These are phyloP conservation scores for Habropoda laboriosa DNA, from an alignment of 1,140 invertebrate genomes.

Conservation along the genomic window DNA sequence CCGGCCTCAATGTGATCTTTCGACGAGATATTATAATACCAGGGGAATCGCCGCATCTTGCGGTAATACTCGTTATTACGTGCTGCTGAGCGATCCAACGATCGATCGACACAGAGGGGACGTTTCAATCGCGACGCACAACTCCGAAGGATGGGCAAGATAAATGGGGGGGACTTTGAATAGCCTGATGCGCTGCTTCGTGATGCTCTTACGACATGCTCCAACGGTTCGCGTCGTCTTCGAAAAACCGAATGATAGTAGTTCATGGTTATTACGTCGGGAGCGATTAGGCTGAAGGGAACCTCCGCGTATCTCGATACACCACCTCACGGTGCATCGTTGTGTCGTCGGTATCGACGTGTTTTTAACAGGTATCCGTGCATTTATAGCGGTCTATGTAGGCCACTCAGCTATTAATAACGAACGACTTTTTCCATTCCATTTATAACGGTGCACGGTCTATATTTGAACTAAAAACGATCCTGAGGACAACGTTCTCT, in stretches of 20 bases:
- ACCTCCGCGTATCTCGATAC: neutral
- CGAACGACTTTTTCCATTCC: too few species aligned
- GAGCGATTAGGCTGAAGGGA: constrained; percentile 18
- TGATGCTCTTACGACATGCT: constrained; percentile 9
- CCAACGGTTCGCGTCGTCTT: neutral
- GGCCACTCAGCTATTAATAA: too few species aligned
- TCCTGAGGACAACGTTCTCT: too few species aligned
- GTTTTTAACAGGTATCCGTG: too few species aligned
- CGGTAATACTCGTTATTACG: constrained; percentile 72
- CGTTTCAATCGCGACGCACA: constrained; percentile 68
- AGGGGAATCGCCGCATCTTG: constrained; percentile 61
- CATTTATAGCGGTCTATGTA: too few species aligned
- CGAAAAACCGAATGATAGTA: constrained; percentile 25
- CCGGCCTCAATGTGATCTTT: constrained; percentile 58
- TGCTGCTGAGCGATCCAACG: constrained; percentile 56
- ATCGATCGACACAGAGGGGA: constrained; percentile 64
- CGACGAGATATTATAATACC: constrained; percentile 67
- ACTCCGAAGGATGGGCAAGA: constrained; percentile 28
- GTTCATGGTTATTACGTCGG: constrained; percentile 2
- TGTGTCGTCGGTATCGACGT: too few species aligned
- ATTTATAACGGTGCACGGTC: too few species aligned
- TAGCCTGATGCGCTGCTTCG: constrained; percentile 18
- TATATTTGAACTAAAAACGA: too few species aligned
- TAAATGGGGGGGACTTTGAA: constrained; percentile 32
- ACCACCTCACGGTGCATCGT: too few species aligned